Conservation (phyloP, 2,888 invertebrate genomes). For the Coenonympha arcania region DNA sequence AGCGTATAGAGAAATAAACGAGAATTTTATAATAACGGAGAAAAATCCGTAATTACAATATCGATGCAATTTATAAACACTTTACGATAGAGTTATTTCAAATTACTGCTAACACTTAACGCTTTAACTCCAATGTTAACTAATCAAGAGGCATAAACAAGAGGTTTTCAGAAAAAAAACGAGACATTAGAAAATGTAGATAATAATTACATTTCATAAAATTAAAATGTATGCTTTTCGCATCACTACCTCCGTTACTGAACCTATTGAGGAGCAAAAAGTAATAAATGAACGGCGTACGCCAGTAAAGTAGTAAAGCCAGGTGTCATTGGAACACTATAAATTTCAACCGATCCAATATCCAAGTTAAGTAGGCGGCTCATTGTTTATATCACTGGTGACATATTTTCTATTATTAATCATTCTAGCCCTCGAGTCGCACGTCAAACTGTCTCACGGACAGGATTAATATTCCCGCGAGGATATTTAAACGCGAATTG, state of each 20-base stretch:
- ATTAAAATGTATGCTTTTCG: constrained; percentile 19
- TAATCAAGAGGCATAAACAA: not conserved
- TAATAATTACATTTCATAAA: constrained; percentile 17
- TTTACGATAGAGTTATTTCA: not conserved
- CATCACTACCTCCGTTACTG: constrained; percentile 15
- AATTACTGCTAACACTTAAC: constrained; percentile 1
- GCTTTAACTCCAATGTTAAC: constrained; percentile 3
- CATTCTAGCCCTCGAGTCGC: constrained; percentile 19
- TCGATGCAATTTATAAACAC: not conserved
- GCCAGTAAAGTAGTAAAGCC: constrained; percentile 8
- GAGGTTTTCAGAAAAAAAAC: not conserved
- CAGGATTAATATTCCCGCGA: constrained; percentile 38
- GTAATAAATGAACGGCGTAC: constrained; percentile 5
- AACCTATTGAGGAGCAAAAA: constrained; percentile 10
- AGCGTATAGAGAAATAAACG: too few relatives aligned
- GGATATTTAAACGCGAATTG: constrained; percentile 46
- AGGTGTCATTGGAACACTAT: constrained; percentile 16
- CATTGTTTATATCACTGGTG: constrained; percentile 24
- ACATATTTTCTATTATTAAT: constrained; percentile 27
- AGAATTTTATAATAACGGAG: too few relatives aligned
- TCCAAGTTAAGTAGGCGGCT: constrained; percentile 10
- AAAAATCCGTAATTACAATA: not conserved
- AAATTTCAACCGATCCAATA: constrained; percentile 11
- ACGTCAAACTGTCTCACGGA: constrained; percentile 23
- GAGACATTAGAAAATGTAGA: constrained; percentile 3